phyloP scores from a whole-genome alignment of 2,113 vertebrate species.

The Myodes glareolus region DNA sequence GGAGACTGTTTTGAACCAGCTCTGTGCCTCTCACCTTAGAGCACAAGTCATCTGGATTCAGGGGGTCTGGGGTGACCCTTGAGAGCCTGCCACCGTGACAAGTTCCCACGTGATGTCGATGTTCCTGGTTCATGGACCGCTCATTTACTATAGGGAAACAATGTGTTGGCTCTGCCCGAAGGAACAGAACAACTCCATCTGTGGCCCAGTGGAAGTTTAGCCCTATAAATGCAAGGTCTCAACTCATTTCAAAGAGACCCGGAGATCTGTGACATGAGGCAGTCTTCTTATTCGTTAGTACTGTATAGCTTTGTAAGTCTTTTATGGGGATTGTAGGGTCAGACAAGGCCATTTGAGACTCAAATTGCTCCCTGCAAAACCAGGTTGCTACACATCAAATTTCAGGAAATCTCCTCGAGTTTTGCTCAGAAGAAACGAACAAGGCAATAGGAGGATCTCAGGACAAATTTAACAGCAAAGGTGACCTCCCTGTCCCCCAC shows the following conservation, averaged over 20 bases:
- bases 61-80: not conserved
- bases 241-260: not conserved
- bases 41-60: not conserved
- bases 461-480: not conserved
- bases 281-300: not conserved
- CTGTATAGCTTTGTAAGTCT: not conserved
- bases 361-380: not conserved
- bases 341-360: not conserved
- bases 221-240: not conserved
- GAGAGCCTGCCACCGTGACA: not conserved
- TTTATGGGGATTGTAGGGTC: not conserved
- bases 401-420: not conserved
- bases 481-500: no score
- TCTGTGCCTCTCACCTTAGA: accelerated
- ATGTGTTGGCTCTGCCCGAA: not conserved
- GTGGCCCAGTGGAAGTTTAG: not conserved
- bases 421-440: not conserved
- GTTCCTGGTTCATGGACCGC: accelerated
- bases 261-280: not conserved
- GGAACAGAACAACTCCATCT: not conserved
- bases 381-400: not conserved
- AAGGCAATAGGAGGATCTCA: not conserved
- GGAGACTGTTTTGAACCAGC: no score
- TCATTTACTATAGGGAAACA: no score
- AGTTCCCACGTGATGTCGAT: not conserved